phyloP scores from a whole-genome alignment of 2,888 invertebrate genomes.

The Cancer borealis region DNA sequence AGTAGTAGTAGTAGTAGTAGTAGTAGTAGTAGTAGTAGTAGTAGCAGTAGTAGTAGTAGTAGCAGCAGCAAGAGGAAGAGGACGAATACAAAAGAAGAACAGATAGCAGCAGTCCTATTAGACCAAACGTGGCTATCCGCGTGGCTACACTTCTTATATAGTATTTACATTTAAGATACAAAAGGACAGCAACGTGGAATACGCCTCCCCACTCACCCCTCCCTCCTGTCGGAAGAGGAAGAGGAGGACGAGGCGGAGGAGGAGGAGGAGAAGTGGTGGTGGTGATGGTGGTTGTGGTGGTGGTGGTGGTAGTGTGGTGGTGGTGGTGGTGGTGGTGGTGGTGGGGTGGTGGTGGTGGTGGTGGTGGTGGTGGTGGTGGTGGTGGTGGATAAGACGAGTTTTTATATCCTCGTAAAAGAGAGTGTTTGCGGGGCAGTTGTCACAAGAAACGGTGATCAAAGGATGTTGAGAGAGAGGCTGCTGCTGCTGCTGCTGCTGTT shows the following conservation, averaged over 20 bases:
- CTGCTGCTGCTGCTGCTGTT: not conserved
- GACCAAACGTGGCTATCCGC: too few relatives aligned
- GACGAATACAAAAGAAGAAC: too few relatives aligned
- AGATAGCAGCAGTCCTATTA: too few relatives aligned
- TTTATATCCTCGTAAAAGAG: constrained; percentile 29
- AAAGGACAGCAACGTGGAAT: too few relatives aligned
- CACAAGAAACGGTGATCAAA: constrained; percentile 2
- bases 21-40: not conserved
- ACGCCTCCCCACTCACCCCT: too few relatives aligned
- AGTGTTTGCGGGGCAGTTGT: constrained; percentile 34
- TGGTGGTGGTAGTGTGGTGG: not conserved
- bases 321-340: too few relatives aligned
- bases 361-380: not conserved
- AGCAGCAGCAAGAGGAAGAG: too few relatives aligned
- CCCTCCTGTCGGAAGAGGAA: not conserved
- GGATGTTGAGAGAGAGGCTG: constrained; percentile 11
- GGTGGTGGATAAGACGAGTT: not conserved
- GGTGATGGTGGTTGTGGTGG: too few relatives aligned
- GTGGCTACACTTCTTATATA: too few relatives aligned
- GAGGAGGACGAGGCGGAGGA: not conserved
- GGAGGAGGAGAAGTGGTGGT: not conserved
- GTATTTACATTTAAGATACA: too few relatives aligned
- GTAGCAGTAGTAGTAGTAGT: too few relatives aligned
- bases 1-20: not conserved
- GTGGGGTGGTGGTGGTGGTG: not conserved